Percentiles rank a stretch among this genome's conserved stretches.
phyloP scores from a whole-genome alignment of 64 coral and sea anemone species.

The Dendrophyllia cribrosa region DNA sequence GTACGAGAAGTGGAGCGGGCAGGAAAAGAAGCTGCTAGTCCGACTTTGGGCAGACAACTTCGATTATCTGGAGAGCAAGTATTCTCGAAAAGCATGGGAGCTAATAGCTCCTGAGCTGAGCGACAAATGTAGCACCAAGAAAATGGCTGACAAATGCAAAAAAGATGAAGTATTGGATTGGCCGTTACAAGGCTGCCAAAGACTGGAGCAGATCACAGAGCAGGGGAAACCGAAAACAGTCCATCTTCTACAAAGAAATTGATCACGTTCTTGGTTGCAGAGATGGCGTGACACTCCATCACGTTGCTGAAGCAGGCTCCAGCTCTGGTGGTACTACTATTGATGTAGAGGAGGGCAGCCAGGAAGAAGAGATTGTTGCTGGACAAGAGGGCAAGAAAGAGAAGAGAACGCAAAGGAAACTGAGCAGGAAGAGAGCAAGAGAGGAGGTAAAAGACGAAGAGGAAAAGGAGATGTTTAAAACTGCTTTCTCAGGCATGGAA shows the following conservation, averaged over 20 bases:
- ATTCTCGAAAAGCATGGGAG: background rate
- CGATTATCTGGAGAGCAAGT: background rate
- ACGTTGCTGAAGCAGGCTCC: too few relatives aligned
- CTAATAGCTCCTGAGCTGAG: background rate
- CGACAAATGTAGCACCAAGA: background rate
- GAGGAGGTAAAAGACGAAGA: background rate
- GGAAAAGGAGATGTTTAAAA: slow-evolving; percentile 1
- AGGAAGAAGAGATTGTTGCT: too few relatives aligned
- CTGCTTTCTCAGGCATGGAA: background rate
- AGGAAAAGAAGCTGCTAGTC: background rate
- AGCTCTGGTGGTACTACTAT: too few relatives aligned
- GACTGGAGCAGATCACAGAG: too few relatives aligned
- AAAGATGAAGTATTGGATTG: background rate
- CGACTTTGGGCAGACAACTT: background rate
- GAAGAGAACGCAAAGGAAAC: too few relatives aligned
- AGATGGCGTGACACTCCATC: too few relatives aligned
- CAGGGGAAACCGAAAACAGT: too few relatives aligned
- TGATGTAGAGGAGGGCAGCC: too few relatives aligned
- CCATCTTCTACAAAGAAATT: background rate
- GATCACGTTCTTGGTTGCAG: background rate
- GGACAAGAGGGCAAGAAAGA: too few relatives aligned
- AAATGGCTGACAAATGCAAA: background rate
- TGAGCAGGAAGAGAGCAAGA: background rate
- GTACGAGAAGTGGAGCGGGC: background rate
- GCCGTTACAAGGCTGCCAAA: too few relatives aligned